Evolutionary conservation across 1,140 invertebrate genomes (phyloP), one percentile per base, ranked within the genome.

Genomic region (Ptiloglossa arizonensis): DNA sequence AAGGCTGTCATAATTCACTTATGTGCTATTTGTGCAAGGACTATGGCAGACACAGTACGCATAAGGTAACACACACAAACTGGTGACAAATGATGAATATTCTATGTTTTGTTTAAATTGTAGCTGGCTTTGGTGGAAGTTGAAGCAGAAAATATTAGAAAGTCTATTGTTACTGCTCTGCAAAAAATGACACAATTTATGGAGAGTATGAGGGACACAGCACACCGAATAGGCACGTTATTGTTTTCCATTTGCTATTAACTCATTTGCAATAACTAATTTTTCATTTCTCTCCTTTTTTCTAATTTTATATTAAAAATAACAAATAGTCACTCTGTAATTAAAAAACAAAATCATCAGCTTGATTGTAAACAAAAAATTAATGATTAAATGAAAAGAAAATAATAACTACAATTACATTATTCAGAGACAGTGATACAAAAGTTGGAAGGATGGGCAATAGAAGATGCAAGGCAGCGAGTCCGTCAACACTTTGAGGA

Each of bases 11-110:
- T 74, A 90, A 88, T 66, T 86, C 88, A 17, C 80, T 93, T 15
- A 94, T 95, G 94, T 95, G 94, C 80, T 95, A 94, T 85, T 92
- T 95, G 19, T 95, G 94, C 86, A 95, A 95, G 86, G 93, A 93
- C 77, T 95, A 95, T 86, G 94, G 94, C 19, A 88, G 93, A 59
- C 94, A 95, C 82, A 93, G 94, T 70, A 92, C 91, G 74, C 94
- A 95, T 86, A 94, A 94, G 91, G 94, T 94, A 89, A 84, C 35
- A 35, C 9, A 8, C 35, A 6, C 35, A 35, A 35, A 5, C 35
- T 35, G 4, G 5, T 35, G 35, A 35, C 35, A 6, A 2, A 6
- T 8, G 9, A 35, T 35, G 5, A 35, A 35, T 35, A 35, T 35
- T 8, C 35, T 35, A 35, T 6, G 5, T 35, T 32, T n/a, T 27